phyloP scores from a whole-genome alignment of 2,113 vertebrate genomes.

The Leucopsar rothschildi region DNA sequence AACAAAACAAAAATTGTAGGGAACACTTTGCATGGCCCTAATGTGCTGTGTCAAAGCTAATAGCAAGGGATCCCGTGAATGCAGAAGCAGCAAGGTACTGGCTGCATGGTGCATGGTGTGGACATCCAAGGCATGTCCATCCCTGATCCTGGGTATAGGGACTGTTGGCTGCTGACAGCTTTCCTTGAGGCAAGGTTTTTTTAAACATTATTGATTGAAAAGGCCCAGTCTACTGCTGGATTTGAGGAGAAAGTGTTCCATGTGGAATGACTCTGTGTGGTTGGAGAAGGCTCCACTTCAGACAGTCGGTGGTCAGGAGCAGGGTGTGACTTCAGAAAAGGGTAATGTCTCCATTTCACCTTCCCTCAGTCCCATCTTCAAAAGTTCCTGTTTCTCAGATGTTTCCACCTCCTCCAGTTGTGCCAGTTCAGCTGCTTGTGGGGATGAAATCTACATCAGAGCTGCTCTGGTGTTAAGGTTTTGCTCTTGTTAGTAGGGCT shows the following conservation, averaged over 20 bases:
- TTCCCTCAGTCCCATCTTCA: constrained; percentile 6
- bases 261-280: background rate
- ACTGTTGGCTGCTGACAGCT: background rate
- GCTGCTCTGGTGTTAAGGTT: background rate
- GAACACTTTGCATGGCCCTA: background rate
- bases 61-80: background rate
- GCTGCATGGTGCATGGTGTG: background rate
- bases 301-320: background rate
- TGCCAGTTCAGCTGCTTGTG: background rate
- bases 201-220: background rate
- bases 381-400: constrained; percentile 41
- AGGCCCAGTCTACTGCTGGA: background rate
- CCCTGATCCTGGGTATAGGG: background rate
- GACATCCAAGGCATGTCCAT: background rate
- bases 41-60: background rate
- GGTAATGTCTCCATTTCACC: background rate
- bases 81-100: background rate
- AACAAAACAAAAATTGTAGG: background rate
- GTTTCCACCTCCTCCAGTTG: constrained; percentile 45
- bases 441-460: background rate
- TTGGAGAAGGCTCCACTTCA: background rate
- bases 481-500: background rate
- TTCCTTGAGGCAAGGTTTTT: background rate
- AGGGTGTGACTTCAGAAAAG: background rate
- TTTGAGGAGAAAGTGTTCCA: background rate